A percentile compares a stretch with the other conserved stretches of the same genome.
Evolutionary conservation across 2,113 vertebrate species (phyloP).

Genomic region (Neomonachus schauinslandi): DNA sequence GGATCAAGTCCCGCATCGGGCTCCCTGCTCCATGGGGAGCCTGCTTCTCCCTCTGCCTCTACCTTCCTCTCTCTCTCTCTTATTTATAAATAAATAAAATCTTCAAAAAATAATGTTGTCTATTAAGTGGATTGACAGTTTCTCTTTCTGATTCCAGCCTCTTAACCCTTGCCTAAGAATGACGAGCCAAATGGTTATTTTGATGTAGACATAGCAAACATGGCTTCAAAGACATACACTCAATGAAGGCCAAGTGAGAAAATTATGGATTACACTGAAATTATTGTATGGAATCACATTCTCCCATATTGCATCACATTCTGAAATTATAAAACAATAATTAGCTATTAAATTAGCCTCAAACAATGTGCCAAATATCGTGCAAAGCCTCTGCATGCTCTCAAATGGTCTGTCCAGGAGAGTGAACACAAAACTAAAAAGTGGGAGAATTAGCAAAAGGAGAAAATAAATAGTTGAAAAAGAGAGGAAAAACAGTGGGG

Average conservation of each 20-base stretch:
- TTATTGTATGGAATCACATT: background rate
- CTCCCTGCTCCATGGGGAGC: too few species aligned
- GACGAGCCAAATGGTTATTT: constrained; percentile 27
- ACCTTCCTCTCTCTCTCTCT: background rate
- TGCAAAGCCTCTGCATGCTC: background rate
- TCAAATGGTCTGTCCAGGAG: background rate
- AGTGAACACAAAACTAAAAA: background rate
- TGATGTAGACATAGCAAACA: background rate
- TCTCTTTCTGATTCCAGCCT: background rate
- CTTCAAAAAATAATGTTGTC: background rate
- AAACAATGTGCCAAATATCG: constrained; percentile 27
- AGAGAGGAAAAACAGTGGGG: background rate
- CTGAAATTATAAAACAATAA: background rate
- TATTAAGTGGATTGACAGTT: background rate
- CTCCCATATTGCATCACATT: background rate
- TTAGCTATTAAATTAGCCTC: constrained; percentile 8
- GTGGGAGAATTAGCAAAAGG: background rate
- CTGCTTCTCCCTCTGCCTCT: background rate
- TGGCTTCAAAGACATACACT: background rate
- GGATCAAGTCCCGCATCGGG: too few species aligned
- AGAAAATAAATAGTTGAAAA: background rate
- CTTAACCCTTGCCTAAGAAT: background rate
- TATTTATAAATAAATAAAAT: background rate
- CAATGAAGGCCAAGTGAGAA: constrained; percentile 17
- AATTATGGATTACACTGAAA: background rate